Percentiles rank a stretch among this genome's conserved stretches.
Conservation (phyloP, 2,113 vertebrate genomes). For the Leiothrix lutea region DNA sequence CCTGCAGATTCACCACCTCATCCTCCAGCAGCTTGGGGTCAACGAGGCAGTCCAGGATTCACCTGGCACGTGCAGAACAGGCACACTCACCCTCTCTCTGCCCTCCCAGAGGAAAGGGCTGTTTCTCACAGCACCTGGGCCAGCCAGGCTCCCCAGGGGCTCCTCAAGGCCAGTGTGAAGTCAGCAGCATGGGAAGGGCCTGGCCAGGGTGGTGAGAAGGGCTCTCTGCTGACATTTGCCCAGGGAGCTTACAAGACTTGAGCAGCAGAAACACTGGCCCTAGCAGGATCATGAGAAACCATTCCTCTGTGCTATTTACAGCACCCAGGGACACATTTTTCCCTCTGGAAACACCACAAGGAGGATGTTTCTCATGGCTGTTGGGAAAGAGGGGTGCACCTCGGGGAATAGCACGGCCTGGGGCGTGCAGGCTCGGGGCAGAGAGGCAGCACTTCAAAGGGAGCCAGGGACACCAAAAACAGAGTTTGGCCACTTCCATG, state of each 20-base stretch:
- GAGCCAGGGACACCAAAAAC: neutral
- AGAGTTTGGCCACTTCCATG: neutral
- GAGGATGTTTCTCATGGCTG: constrained; percentile 68
- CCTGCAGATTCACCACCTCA: neutral
- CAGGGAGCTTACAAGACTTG: neutral
- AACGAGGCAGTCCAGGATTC: fast-evolving
- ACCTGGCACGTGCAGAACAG: fast-evolving
- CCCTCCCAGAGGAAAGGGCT: neutral
- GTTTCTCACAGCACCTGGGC: neutral
- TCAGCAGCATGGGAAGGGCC: neutral
- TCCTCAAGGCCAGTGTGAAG: neutral
- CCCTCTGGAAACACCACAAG: constrained; percentile 32
- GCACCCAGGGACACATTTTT: constrained; percentile 35
- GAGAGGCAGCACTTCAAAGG: constrained; percentile 8
- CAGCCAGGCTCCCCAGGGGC: neutral
- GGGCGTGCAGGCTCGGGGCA: constrained; percentile 17
- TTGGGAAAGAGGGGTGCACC: constrained; percentile 11
- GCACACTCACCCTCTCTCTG: neutral
- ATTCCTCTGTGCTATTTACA: constrained; percentile 63
- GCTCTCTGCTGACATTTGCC: neutral
- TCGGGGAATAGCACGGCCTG: constrained; percentile 13
- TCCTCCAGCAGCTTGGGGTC: neutral
- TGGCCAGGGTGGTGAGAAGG: neutral
- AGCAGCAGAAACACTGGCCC: neutral
- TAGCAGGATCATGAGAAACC: constrained; percentile 62